phyloP scores from a whole-genome alignment of 1,140 invertebrate species.

The Trypoxylus dichotomus region DNA sequence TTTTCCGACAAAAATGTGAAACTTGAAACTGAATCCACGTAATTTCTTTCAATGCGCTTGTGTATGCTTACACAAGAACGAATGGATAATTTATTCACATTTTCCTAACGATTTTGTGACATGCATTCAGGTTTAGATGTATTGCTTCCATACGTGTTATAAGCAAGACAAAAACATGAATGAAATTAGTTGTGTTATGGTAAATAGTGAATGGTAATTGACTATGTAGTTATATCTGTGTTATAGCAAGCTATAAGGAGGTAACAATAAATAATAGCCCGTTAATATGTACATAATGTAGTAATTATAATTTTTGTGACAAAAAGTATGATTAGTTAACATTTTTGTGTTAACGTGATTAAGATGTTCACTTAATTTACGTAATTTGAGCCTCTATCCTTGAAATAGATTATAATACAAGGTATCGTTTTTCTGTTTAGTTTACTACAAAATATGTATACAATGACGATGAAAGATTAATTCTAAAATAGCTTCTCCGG shows the following conservation, averaged over 20 bases:
- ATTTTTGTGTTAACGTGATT: background rate
- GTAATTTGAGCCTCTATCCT: background rate
- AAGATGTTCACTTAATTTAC: background rate
- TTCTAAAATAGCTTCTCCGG: background rate
- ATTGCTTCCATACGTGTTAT: background rate
- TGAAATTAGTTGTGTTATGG: background rate
- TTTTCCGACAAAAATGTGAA: slow-evolving; percentile 7
- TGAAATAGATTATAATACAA: background rate
- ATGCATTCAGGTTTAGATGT: background rate
- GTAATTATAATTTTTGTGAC: background rate
- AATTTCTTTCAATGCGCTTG: slow-evolving; percentile 17
- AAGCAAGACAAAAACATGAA: background rate
- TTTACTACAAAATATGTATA: background rate
- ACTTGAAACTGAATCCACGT: background rate
- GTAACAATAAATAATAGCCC: background rate
- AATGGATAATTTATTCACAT: background rate
- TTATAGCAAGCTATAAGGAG: no score
- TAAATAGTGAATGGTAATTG: background rate
- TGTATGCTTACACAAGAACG: background rate
- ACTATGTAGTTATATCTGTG: no score
- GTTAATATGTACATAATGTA: background rate
- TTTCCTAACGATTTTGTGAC: background rate
- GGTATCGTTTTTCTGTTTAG: background rate
- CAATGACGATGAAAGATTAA: background rate
- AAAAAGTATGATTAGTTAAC: background rate